These are phyloP conservation scores for Corythaeola cristata DNA, from an alignment of 2,113 vertebrate species.

Conservation along the genomic window DNA sequence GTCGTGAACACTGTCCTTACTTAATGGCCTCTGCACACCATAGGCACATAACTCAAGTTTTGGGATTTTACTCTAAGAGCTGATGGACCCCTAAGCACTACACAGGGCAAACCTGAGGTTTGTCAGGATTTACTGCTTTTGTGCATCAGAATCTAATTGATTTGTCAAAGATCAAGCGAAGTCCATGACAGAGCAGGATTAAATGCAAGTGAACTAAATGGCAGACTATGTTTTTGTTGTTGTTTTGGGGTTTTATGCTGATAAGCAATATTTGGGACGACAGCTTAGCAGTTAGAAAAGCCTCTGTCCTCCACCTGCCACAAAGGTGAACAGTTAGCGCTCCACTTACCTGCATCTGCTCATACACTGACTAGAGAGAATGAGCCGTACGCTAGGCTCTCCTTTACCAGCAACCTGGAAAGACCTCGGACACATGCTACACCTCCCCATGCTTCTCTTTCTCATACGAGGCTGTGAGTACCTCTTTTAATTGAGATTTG, in stretches of 20 bases:
- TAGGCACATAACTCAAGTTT: background rate
- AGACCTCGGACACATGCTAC: background rate
- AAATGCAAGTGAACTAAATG: background rate
- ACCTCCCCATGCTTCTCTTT: background rate
- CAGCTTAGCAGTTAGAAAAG: background rate
- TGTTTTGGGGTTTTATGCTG: background rate
- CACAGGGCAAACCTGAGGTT: background rate
- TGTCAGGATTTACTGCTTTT: background rate
- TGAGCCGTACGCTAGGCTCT: background rate
- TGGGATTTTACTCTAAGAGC: background rate
- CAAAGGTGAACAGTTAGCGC: background rate
- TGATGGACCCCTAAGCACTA: background rate
- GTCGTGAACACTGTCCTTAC: background rate
- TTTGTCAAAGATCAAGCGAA: background rate
- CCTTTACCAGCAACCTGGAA: background rate
- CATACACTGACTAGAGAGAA: background rate
- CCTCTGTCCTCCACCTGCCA: background rate
- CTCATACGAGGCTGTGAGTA: background rate
- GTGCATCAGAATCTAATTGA: background rate
- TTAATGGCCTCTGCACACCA: background rate
- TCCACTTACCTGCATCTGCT: background rate
- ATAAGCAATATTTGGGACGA: background rate
- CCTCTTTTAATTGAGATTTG: background rate
- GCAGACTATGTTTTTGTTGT: background rate
- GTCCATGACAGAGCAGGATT: background rate